phyloP scores from a whole-genome alignment of 1,140 invertebrate species.

The Muscidifurax raptorellus region DNA sequence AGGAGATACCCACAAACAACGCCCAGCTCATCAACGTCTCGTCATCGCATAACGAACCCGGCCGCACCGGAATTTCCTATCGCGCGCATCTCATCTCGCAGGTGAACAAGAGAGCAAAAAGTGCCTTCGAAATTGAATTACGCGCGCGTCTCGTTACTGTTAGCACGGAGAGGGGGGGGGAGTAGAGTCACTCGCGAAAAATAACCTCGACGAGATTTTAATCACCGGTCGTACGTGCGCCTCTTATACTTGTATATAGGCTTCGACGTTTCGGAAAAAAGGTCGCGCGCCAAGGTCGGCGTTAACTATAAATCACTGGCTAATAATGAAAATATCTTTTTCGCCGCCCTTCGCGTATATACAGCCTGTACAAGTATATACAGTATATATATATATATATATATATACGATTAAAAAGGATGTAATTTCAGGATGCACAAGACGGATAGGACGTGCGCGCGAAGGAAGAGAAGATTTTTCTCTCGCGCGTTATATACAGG shows the following conservation, averaged over 20 bases:
- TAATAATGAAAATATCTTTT: slow-evolving; percentile 40
- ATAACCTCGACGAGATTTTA: slow-evolving; percentile 29
- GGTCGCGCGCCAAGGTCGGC: not conserved
- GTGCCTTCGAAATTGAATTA: slow-evolving; percentile 31
- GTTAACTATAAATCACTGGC: not conserved
- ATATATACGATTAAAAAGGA: not conserved
- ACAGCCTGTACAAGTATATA: too few species aligned
- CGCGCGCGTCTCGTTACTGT: slow-evolving; percentile 23
- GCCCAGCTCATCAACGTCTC: not conserved
- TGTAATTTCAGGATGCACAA: slow-evolving; percentile 25
- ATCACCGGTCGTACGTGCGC: not conserved
- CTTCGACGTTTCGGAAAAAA: not conserved
- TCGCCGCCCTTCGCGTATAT: not conserved
- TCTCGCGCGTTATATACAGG: not conserved
- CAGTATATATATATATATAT: too few species aligned
- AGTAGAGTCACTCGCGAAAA: not conserved
- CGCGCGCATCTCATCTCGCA: not conserved
- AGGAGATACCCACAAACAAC: not conserved
- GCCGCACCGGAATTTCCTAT: not conserved
- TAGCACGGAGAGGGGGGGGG: not conserved
- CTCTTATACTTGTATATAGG: not conserved
- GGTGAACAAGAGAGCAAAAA: not conserved
- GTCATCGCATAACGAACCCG: not conserved
- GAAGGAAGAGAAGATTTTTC: not conserved
- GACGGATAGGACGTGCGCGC: not conserved